Evolutionary conservation across 2,888 invertebrate genomes (phyloP).

Genomic region (Drosophila falleni): DNA sequence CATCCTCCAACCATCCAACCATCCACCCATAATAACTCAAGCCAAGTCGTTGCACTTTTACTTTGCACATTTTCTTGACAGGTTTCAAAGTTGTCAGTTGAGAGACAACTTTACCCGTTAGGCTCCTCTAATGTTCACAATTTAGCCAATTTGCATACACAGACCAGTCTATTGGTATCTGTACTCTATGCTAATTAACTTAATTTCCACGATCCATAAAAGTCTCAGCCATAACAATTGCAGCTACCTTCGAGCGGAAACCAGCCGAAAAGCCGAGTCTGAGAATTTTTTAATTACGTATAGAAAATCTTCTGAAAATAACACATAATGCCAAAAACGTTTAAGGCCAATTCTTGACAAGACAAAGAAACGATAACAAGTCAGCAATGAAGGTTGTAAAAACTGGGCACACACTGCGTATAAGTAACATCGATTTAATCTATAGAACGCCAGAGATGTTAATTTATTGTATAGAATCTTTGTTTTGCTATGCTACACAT

Average conservation of each 20-base stretch:
- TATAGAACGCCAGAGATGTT: not conserved
- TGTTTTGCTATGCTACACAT: not conserved
- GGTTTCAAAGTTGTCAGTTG: constrained; percentile 23
- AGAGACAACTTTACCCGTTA: constrained; percentile 28
- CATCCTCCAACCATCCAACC: no score
- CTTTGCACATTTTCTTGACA: constrained; percentile 34
- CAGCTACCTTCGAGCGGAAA: constrained; percentile 61
- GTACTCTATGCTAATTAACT: constrained; percentile 73
- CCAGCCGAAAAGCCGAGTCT: constrained; percentile 39
- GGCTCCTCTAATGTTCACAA: constrained; percentile 28
- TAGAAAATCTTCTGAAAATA: constrained; percentile 40
- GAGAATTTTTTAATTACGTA: constrained; percentile 73
- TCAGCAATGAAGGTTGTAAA: constrained; percentile 35
- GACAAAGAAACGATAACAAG: constrained; percentile 53
- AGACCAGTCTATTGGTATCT: constrained; percentile 6
- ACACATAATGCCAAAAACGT: constrained; percentile 9
- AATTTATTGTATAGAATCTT: not conserved
- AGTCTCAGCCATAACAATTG: constrained; percentile 68
- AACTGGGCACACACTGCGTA: constrained; percentile 9
- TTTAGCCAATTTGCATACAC: constrained; percentile 41
- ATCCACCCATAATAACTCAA: constrained; percentile 28
- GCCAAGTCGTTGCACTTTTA: constrained; percentile 32
- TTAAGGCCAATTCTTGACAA: constrained; percentile 68
- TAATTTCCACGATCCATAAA: constrained; percentile 78
- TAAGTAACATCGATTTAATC: constrained; percentile 14